Evolutionary conservation across 2,888 invertebrate genomes (phyloP), one percentile per base, ranked within the genome.

Genomic region (Sinohyriopsis cumingii): DNA sequence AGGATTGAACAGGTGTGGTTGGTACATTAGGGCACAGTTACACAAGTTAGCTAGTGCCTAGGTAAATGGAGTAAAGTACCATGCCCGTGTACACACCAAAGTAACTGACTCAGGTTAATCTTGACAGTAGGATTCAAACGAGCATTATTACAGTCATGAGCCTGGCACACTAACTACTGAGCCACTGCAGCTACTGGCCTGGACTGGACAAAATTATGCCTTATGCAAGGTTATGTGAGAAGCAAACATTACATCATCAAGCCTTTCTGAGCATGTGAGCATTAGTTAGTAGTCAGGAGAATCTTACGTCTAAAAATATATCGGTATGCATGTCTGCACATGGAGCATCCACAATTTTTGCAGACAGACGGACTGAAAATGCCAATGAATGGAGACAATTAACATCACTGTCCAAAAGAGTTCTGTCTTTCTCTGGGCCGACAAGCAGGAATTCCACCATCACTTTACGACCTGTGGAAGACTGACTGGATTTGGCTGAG

Each of bases 281-380:
- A 56, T 55, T 15, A n/a, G 3, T 55, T 57, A 18, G 22, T 15
- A 20, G 53, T 22, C 65, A 15, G 33, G 19, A 18, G 12, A 22
- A 18, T 77, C 85, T 82, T 84, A 94, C 95, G 91, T 94, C 92
- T 55, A 96, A 91, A 84, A 96, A 95, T 75, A 93, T 92, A 86
- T 94, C 93, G 0, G 95, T 95, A 84, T 94, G 93, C 95, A 96
- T 95, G 81, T 95, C 93, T 85, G 94, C 95, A 87, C 95, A 94
- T 0, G 97, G 96, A 20, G 93, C 94, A 89, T 97, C 97, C 0
- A 96, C 95, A 80, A 96, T 94, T 79, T 93, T 92, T 0, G 95
- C 95, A 0, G 95, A 93, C 45, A 95, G 91, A 7, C 95, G 92
- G 20, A 96, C 86, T n/a, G 89, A 87, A 54, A 88, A 83, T 9